Evolutionary conservation across 2,797 vertebrate genomes (phyloP), one percentile per base, ranked within the genome.

Genomic region (Phalanger gymnotis): DNA sequence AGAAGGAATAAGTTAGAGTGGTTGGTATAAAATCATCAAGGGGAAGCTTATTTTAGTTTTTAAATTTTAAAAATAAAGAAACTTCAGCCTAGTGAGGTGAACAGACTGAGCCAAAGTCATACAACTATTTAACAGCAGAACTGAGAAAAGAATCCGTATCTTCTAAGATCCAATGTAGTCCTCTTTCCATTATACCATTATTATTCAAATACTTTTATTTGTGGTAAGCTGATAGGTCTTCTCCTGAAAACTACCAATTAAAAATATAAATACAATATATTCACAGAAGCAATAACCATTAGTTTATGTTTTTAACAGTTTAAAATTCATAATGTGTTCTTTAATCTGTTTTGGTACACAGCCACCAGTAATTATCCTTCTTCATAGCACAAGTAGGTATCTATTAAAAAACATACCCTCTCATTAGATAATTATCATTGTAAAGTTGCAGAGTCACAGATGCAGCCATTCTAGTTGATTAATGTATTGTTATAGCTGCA

Each of bases 311-410:
- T 95, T 91, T 91, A 93, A 91, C 5, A 96, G 30, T 28, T 47
- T 96, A 90, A 53, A 87, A 91, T 66, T 28, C 81, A 96, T 57
- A 91, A 66, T 28, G 4, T 56, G 0, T 19, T 95, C 10, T 93
- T 91, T 12, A 30, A 91, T 91, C 66, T 4, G 91, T 91, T 93
- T 92, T 57, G n/a, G 7, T 92, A 93, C 7, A 52, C 4, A 54
- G 90, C 90, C 54, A 57, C 34, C 89, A 92, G 12, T 73, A 96
- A 94, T 92, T 93, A 57, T 87, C n/a, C 73, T 87, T 81, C n/a
- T 47, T 87, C 73, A 27, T 87, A 51, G 73, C 40, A 47, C 73
- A 87, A 87, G 73, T 87, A 87, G 73, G 73, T 87, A 87, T 87
- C 73, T 87, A 87, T 87, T 87, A 87, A 47, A n/a, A 81, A 87